A percentile compares a stretch with the other conserved stretches of the same genome.
These are phyloP conservation scores for Xanthorhoe spadicearia DNA, from an alignment of 2,888 invertebrate genomes.

Conservation along the genomic window DNA sequence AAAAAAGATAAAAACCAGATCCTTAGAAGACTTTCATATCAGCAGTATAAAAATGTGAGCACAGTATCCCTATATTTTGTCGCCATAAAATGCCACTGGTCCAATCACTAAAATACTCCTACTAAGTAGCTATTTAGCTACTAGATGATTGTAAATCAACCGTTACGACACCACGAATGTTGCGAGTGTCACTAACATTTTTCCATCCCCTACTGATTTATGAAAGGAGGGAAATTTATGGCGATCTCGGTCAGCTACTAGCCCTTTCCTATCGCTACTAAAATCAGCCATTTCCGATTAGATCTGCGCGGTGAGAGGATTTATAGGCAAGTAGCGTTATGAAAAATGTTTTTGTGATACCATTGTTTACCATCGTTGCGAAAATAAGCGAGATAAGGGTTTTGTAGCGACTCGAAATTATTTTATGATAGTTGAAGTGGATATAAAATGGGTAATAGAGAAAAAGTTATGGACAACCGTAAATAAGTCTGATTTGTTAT, in stretches of 20 bases:
- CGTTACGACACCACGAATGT: slow-evolving; percentile 53
- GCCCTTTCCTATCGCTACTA: slow-evolving; percentile 49
- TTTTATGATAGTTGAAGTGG: background rate
- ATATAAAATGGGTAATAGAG: background rate
- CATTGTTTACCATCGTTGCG: slow-evolving; percentile 27
- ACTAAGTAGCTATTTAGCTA: slow-evolving; percentile 30
- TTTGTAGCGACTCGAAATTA: background rate
- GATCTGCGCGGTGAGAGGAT: slow-evolving; percentile 41
- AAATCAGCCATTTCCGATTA: slow-evolving; percentile 53
- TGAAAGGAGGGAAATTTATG: slow-evolving; percentile 60
- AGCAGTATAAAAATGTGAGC: background rate
- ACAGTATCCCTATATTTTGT: background rate
- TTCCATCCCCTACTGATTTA: slow-evolving; percentile 57
- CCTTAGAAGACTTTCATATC: background rate
- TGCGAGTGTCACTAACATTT: slow-evolving; percentile 53
- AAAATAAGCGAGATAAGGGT: slow-evolving; percentile 12
- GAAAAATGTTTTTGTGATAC: slow-evolving; percentile 39
- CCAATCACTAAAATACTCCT: slow-evolving; percentile 29
- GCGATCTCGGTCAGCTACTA: slow-evolving; percentile 54
- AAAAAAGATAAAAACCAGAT: background rate
- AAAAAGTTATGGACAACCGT: no score
- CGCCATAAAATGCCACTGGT: slow-evolving; percentile 1
- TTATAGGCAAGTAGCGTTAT: slow-evolving; percentile 45
- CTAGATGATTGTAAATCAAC: slow-evolving; percentile 34
- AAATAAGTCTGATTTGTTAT: no score